Evolutionary conservation across 2,797 vertebrate species (phyloP).

Genomic region (Siniperca undulata): DNA sequence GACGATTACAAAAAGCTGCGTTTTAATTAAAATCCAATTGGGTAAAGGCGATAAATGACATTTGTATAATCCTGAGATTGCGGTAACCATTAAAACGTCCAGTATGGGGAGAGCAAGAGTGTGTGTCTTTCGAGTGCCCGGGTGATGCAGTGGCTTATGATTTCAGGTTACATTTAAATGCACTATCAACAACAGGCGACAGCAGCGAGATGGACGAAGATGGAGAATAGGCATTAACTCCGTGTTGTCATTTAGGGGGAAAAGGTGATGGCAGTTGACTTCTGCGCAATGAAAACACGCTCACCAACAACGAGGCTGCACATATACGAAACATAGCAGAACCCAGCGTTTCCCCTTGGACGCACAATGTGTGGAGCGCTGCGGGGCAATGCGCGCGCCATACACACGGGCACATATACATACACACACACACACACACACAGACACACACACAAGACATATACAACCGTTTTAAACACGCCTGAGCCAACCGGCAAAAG

Average conservation of each 20-base stretch:
- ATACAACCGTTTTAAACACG: conserved; percentile 42
- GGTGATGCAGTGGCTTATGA: conserved; percentile 44
- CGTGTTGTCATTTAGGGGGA: conserved; percentile 1
- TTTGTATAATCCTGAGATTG: conserved; percentile 26
- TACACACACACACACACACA: not conserved
- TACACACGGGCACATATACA: conserved; percentile 3
- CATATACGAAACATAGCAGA: conserved; percentile 55
- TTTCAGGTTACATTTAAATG: conserved; percentile 33
- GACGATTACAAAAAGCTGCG: not conserved
- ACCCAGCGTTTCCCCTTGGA: conserved; percentile 63
- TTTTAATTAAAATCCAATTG: not conserved
- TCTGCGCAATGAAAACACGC: conserved; percentile 52
- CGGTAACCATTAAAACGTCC: conserved; percentile 28
- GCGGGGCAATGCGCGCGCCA: conserved; percentile 61
- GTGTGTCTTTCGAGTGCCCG: conserved; percentile 11
- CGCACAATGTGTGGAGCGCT: conserved; percentile 63
- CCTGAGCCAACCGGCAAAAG: conserved; percentile 31
- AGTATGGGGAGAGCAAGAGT: not conserved
- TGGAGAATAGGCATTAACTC: not conserved
- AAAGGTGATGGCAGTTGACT: conserved; percentile 27
- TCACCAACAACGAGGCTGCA: conserved; percentile 37
- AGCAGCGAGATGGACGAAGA: not conserved
- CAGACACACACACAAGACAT: conserved; percentile 2
- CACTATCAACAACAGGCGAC: conserved; percentile 7
- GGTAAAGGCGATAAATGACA: conserved; percentile 11